These are phyloP conservation scores for Gallinago media DNA, from an alignment of 2,113 vertebrate genomes.

Conservation along the genomic window DNA sequence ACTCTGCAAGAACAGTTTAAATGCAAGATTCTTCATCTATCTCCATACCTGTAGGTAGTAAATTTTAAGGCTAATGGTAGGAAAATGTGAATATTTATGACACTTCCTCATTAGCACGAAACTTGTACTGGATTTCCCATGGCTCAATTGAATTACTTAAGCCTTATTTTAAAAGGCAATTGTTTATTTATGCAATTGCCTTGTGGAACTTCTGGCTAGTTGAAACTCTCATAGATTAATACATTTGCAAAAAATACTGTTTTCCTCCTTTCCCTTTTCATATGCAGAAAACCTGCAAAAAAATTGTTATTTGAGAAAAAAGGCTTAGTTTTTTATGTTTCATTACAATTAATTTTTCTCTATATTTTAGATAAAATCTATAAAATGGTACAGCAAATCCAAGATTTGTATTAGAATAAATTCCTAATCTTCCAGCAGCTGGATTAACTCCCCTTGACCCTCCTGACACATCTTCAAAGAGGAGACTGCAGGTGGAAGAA, in stretches of 20 bases:
- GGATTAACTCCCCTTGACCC: background rate
- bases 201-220: slow-evolving; percentile 4
- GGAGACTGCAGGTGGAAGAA: background rate
- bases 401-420: background rate
- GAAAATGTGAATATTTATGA: slow-evolving; percentile 70
- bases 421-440: background rate
- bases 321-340: background rate
- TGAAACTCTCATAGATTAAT: background rate
- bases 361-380: background rate
- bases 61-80: slow-evolving; percentile 46
- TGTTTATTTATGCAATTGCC: slow-evolving; percentile 64
- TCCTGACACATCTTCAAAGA: background rate
- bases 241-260: background rate
- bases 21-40: background rate
- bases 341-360: background rate
- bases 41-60: slow-evolving; percentile 33
- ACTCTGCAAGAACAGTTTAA: slow-evolving; percentile 2
- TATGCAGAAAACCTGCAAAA: background rate
- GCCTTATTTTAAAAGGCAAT: slow-evolving; percentile 32
- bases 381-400: background rate
- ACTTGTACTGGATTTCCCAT: slow-evolving; percentile 20
- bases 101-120: slow-evolving; percentile 36
- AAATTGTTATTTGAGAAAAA: background rate
- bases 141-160: slow-evolving; percentile 52
- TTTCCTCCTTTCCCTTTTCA: background rate